phyloP scores from a whole-genome alignment of 1,140 invertebrate species.

The Pseudomyrmex concolor region DNA sequence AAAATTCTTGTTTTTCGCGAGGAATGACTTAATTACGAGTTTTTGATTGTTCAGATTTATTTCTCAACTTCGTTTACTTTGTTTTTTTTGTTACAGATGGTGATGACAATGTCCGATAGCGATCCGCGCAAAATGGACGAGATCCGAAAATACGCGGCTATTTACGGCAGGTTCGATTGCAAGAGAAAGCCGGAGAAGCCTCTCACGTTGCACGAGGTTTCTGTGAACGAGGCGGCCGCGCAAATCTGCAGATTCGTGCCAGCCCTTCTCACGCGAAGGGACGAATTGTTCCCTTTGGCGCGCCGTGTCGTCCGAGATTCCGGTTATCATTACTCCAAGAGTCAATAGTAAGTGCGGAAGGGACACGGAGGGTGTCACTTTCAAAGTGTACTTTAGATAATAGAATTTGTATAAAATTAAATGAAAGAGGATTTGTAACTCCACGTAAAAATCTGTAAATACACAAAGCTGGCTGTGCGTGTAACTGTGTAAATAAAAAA shows the following conservation, averaged over 20 bases:
- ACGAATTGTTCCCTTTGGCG: constrained; percentile 97
- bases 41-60: no score
- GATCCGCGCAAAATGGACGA: constrained; percentile 96
- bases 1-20: no score
- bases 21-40: no score
- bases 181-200: constrained; percentile 98
- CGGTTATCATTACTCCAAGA: constrained; percentile 95
- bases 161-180: constrained; percentile 98
- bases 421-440: no score
- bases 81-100: constrained; percentile 85
- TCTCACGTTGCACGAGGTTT: constrained; percentile 97
- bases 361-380: no score
- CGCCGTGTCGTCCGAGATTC: constrained; percentile 97
- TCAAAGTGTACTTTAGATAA: no score
- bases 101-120: constrained; percentile 95
- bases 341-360: constrained; percentile 87
- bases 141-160: constrained; percentile 97
- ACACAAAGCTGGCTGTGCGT: no score
- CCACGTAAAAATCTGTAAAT: not conserved
- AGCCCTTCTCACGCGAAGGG: constrained; percentile 94
- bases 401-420: no score
- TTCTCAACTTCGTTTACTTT: not conserved
- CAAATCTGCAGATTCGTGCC: constrained; percentile 97
- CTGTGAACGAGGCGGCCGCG: constrained; percentile 98
- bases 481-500: no score